phyloP scores from a whole-genome alignment of 2,113 vertebrate species.

The Corapipo altera region DNA sequence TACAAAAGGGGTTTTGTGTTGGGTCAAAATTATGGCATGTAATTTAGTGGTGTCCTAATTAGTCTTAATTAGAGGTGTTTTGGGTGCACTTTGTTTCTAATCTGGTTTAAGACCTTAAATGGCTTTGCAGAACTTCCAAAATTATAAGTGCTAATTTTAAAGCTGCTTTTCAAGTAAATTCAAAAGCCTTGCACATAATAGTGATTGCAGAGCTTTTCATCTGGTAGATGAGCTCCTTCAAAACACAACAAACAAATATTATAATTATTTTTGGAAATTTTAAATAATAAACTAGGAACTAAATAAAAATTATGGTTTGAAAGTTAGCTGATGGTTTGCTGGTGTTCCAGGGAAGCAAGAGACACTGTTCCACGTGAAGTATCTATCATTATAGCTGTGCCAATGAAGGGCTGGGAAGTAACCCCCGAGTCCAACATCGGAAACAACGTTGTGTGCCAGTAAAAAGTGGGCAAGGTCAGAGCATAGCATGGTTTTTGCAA shows the following conservation, averaged over 20 bases:
- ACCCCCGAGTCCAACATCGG: background rate
- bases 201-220: background rate
- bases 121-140: background rate
- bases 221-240: background rate
- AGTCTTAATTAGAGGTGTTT: background rate
- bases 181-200: background rate
- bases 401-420: background rate
- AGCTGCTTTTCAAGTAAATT: background rate
- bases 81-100: background rate
- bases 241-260: background rate
- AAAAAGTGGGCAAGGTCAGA: background rate
- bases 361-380: background rate
- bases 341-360: background rate
- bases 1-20: background rate
- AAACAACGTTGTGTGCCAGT: background rate
- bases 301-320: background rate
- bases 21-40: background rate
- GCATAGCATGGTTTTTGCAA: background rate
- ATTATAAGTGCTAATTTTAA: background rate
- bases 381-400: background rate
- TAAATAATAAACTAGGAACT: background rate
- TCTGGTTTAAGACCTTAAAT: background rate
- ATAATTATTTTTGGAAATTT: background rate
- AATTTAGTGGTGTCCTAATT: background rate
- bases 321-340: background rate